A percentile compares a stretch with the other conserved stretches of the same genome.
Evolutionary conservation across 2,113 vertebrate genomes (phyloP).

Genomic region (Porphyrio hochstetteri): DNA sequence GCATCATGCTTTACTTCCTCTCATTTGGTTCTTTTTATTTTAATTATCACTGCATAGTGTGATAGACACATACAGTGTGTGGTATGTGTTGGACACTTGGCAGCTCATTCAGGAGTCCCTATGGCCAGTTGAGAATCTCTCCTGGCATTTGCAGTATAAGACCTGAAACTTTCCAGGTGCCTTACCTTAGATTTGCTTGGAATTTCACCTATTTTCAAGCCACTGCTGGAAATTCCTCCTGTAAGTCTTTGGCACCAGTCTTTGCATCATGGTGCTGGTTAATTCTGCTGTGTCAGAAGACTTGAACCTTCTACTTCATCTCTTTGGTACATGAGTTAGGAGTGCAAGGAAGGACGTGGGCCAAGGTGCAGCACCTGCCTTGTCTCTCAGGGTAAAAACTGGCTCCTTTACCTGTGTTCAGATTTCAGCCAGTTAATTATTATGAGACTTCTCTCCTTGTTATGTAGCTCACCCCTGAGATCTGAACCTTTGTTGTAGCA

Average conservation of each 20-base stretch:
- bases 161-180: background rate
- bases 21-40: background rate
- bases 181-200: background rate
- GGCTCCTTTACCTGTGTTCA: background rate
- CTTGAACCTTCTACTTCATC: background rate
- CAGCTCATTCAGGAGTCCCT: accelerated
- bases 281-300: background rate
- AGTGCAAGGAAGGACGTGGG: background rate
- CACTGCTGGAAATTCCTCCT: background rate
- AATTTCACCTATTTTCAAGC: background rate
- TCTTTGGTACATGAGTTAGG: background rate
- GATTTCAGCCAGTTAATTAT: background rate
- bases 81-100: background rate
- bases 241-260: background rate
- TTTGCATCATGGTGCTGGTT: background rate
- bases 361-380: background rate
- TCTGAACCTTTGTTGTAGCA: background rate
- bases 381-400: background rate
- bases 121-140: background rate
- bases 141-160: background rate
- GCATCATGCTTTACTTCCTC: background rate
- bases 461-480: background rate
- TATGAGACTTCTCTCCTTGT: background rate
- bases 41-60: accelerated
- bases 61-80: too few species aligned